Base-by-base conservation (phyloP, 2,888 invertebrate genomes). In the Gryllus longicercus region DNA sequence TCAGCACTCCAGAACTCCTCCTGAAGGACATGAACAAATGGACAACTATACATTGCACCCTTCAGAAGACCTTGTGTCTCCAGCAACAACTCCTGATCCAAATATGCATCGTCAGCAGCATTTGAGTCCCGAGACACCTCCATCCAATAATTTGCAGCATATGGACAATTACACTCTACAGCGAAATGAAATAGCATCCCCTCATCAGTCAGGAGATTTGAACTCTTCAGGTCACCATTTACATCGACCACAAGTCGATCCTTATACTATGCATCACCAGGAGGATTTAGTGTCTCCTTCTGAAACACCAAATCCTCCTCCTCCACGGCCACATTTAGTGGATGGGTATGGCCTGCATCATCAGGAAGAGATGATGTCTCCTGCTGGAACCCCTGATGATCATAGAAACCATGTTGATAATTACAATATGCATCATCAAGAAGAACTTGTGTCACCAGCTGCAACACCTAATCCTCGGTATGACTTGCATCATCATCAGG, bases 371-470 rank as follows among this genome's bases (percentile, higher is more conserved):
- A 78, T 83, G 1, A 85, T 86, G 83, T 85, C 87, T 1, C 85
- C 87, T 0, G 83, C 84, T 0, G 84, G 84, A 18, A 86, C 85
- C 2, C 85, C 86, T n/a, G 86, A 87, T 63, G 83, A 83, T 81
- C 84, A 2, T 88, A 89, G 16, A 87, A 87, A 50, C 86, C 85
- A 63, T 63, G 63, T 63, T 18, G 63, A 63, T 80, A 84, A 85
- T 82, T 87, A 88, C 81, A 86, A 87, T 75, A 86, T 88, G 23
- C 86, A 87, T 79, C 86, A 87, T 75, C 88, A 88, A 82, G 89
- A 90, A n/a, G 90, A 90, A 79, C 87, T 90, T 80, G 87, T 88
- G 1, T 91, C 91, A 74, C 90, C 91, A 0, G 88, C 89, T 51
- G 89, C 89, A 2, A 91, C 91, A 14, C 91, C 89, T 1, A 85